These are phyloP conservation scores for Akabosia matsudoensis DNA, from an alignment of 1,140 invertebrate species.

Conservation along the genomic window DNA sequence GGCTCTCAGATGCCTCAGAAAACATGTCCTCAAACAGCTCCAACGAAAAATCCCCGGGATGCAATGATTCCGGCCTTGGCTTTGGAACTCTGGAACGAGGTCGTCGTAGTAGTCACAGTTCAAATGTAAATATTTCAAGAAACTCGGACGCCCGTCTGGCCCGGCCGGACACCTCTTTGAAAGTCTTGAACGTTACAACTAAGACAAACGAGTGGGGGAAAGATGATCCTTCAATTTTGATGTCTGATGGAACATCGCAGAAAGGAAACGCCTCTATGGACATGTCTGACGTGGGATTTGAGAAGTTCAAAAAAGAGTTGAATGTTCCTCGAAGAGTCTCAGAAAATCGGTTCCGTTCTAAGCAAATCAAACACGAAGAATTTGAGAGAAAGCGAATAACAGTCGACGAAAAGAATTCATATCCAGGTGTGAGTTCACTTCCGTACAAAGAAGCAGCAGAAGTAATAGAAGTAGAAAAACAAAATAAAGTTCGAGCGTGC, in stretches of 20 bases:
- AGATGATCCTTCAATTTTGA: background rate
- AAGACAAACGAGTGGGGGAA: background rate
- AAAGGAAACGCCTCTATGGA: background rate
- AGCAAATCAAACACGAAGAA: background rate
- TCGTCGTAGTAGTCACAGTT: too few species aligned
- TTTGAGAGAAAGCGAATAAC: conserved; percentile 2
- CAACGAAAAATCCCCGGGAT: background rate
- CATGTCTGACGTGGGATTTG: background rate
- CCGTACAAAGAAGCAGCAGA: background rate
- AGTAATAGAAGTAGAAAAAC: background rate
- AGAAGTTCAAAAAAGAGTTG: conserved; percentile 5
- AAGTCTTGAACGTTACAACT: background rate
- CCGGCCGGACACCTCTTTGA: too few species aligned
- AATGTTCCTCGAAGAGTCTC: background rate
- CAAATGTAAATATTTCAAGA: too few species aligned
- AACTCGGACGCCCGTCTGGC: too few species aligned
- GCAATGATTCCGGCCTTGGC: background rate
- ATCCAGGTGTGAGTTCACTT: background rate
- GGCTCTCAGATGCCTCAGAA: background rate
- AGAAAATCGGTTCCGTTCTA: background rate
- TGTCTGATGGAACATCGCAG: background rate
- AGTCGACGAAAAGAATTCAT: background rate
- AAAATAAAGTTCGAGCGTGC: background rate
- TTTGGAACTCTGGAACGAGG: background rate
- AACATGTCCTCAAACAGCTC: background rate